Evolutionary conservation across 2,888 invertebrate species (phyloP).

Genomic region (Cephus spinipes): DNA sequence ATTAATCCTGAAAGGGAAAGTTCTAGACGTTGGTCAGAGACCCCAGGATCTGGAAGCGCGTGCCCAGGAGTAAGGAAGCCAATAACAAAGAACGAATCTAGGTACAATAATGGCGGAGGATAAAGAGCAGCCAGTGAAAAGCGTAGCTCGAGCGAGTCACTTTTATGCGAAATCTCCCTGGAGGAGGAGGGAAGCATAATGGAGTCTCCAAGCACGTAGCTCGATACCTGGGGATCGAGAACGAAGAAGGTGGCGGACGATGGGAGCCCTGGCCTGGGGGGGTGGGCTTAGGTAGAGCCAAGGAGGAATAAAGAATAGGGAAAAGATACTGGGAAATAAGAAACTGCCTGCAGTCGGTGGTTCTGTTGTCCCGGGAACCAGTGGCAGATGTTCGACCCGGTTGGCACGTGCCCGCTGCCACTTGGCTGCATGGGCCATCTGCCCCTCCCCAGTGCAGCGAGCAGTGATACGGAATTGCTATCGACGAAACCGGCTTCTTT

Average conservation of each 20-base stretch:
- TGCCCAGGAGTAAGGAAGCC: too few species aligned
- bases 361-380: conserved; percentile 45
- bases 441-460: conserved; percentile 37
- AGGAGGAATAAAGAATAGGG: neutral
- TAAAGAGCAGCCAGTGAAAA: too few species aligned
- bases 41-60: too few species aligned
- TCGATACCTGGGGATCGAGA: too few species aligned
- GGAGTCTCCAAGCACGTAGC: too few species aligned
- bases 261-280: neutral
- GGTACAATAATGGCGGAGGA: too few species aligned
- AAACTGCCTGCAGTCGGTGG: conserved; percentile 37
- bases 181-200: too few species aligned
- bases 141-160: too few species aligned
- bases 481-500: conserved; percentile 21
- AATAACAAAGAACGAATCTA: too few species aligned
- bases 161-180: too few species aligned
- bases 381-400: conserved; percentile 62
- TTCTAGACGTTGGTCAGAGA: too few species aligned
- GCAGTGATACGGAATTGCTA: conserved; percentile 37
- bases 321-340: conserved; percentile 6
- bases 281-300: neutral
- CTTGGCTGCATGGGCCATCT: conserved; percentile 63
- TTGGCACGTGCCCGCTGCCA: conserved; percentile 67
- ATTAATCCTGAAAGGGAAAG: too few species aligned
- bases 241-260: neutral